These are phyloP conservation scores for Halcyon badia DNA, from an alignment of 2,797 vertebrate genomes.

Conservation along the genomic window DNA sequence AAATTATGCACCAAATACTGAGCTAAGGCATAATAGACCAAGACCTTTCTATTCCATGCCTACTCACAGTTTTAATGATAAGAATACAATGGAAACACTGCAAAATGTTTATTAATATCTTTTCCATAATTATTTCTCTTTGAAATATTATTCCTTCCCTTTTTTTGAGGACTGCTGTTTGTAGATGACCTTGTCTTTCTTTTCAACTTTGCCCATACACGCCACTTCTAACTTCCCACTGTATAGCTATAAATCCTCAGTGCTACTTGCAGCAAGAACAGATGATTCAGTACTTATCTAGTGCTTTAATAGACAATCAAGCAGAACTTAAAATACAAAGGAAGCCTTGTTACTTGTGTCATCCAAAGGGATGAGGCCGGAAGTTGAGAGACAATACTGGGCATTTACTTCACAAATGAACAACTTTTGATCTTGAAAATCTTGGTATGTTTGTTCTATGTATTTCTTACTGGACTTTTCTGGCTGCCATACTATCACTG, in stretches of 20 bases:
- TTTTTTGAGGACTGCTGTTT: not conserved
- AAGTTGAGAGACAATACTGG: slow-evolving; percentile 36
- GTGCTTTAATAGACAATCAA: slow-evolving; percentile 17
- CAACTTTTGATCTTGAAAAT: slow-evolving; percentile 50
- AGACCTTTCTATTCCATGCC: not conserved
- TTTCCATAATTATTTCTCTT: not conserved
- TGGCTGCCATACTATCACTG: not conserved
- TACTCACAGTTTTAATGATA: not conserved
- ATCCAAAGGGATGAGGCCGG: slow-evolving; percentile 48
- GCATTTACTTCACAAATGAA: slow-evolving; percentile 45
- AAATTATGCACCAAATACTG: not conserved
- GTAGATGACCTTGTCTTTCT: not conserved
- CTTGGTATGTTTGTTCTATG: not conserved
- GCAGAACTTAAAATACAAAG: slow-evolving; percentile 30
- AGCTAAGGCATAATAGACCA: not conserved
- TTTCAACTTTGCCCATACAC: not conserved
- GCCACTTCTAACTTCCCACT: not conserved
- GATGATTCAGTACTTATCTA: slow-evolving; percentile 13
- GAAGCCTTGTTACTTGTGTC: slow-evolving; percentile 59
- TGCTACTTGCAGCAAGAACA: not conserved
- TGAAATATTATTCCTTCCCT: not conserved
- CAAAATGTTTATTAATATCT: not conserved
- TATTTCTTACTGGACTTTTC: not conserved
- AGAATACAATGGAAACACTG: not conserved
- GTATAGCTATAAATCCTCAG: slow-evolving; percentile 25